Percentiles rank a stretch among this genome's conserved stretches.
Conservation (phyloP, 2,113 vertebrate species). For the Crypturellus undulatus region DNA sequence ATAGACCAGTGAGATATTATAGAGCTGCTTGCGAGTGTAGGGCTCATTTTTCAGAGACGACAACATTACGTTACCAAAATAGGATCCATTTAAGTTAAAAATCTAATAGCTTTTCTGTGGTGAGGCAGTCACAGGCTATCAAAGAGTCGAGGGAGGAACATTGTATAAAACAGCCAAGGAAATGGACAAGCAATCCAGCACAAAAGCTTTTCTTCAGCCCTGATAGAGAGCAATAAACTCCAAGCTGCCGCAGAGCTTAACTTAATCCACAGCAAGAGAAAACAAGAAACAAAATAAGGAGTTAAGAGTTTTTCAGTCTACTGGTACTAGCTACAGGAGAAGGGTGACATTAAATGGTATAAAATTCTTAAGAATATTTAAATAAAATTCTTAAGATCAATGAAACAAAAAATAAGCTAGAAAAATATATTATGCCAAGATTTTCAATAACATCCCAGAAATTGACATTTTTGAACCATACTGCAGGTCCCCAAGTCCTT, state of each 20-base stretch:
- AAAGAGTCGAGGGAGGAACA: neutral
- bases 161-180: neutral
- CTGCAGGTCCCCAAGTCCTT: neutral
- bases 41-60: neutral
- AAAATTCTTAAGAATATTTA: neutral
- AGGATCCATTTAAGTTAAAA: neutral
- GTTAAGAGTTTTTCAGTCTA: neutral
- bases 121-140: neutral
- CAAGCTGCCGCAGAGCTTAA: neutral
- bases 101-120: neutral
- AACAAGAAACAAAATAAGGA: neutral
- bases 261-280: neutral
- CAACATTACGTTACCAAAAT: neutral
- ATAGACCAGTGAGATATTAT: neutral
- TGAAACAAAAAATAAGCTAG: neutral
- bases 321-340: neutral
- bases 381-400: no score
- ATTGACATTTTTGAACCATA: neutral
- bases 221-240: conserved; percentile 6
- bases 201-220: conserved; percentile 21
- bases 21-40: neutral
- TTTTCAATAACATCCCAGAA: neutral
- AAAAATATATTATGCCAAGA: neutral
- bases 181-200: neutral
- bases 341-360: neutral